A percentile compares a stretch with the other conserved stretches of the same genome.
Evolutionary conservation across 92 coral and sea anemone species (phyloP).

Genomic region (Phenganax subtilis): DNA sequence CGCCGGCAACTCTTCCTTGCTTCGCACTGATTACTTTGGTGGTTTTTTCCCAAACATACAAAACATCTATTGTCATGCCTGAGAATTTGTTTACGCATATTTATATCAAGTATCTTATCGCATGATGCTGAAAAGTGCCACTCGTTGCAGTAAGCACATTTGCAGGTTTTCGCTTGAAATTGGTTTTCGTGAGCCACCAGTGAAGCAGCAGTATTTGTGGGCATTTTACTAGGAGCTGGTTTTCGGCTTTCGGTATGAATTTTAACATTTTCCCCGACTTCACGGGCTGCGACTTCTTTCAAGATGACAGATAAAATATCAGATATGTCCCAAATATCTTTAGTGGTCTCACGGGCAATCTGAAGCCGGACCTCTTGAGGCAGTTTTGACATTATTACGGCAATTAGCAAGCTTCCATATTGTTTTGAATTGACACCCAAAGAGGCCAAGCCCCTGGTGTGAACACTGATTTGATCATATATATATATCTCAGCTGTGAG

Average conservation of each 20-base stretch:
- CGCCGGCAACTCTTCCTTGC: conserved; percentile 50
- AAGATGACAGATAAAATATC: conserved; percentile 46
- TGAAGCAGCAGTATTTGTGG: conserved; percentile 25
- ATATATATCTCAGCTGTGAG: conserved; percentile 48
- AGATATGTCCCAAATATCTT: conserved; percentile 52
- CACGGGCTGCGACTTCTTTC: conserved; percentile 55
- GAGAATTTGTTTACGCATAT: conserved; percentile 41
- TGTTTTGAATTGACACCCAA: conserved; percentile 43
- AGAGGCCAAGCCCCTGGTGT: conserved; percentile 44
- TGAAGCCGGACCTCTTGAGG: conserved; percentile 52
- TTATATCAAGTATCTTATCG: conserved; percentile 29
- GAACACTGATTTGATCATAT: conserved; percentile 47
- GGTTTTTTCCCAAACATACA: conserved; percentile 45
- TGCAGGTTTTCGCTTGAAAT: neutral
- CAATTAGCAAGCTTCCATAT: conserved; percentile 54
- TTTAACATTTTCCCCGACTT: conserved; percentile 40
- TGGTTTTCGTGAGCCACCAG: conserved; percentile 8
- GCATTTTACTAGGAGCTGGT: neutral
- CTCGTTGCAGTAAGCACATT: conserved; percentile 42
- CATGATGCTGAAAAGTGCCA: conserved; percentile 52
- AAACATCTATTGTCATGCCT: conserved; percentile 45
- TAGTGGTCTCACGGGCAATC: conserved; percentile 43
- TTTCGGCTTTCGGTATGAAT: neutral
- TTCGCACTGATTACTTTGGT: conserved; percentile 44
- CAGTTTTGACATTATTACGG: conserved; percentile 51